These are phyloP conservation scores for Solen grandis DNA, from an alignment of 1,140 invertebrate species.

Conservation along the genomic window DNA sequence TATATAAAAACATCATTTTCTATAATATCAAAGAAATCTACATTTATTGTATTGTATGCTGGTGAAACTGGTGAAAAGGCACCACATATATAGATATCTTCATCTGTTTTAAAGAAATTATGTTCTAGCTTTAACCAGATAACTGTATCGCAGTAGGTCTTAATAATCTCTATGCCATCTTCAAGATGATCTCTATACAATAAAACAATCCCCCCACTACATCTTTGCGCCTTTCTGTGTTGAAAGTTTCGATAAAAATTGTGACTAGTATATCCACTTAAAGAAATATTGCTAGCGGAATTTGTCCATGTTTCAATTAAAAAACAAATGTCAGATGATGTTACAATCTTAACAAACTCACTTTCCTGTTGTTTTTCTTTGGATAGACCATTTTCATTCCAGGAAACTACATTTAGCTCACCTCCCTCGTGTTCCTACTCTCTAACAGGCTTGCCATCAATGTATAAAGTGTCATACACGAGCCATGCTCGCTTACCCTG, in stretches of 20 bases:
- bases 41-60: conserved; percentile 26
- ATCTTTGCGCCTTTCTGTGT: background rate
- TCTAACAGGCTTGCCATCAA: too few relatives aligned
- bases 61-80: background rate
- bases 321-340: conserved; percentile 1
- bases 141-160: conserved; percentile 5
- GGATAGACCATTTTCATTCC: too few relatives aligned
- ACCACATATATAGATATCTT: conserved; percentile 13
- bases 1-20: background rate
- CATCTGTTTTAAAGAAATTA: background rate
- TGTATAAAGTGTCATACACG: too few relatives aligned
- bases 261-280: conserved; percentile 9
- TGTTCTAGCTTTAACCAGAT: conserved; percentile 18
- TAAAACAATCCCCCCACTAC: conserved; percentile 11
- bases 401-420: too few relatives aligned
- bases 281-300: background rate
- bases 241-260: conserved; percentile 29
- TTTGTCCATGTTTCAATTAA: conserved; percentile 6
- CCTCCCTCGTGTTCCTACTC: too few relatives aligned
- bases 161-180: background rate
- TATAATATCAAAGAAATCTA: conserved; percentile 3
- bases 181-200: conserved; percentile 5
- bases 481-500: too few relatives aligned
- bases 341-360: background rate
- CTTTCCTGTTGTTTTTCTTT: too few relatives aligned